Evolutionary conservation across 2,113 vertebrate species (phyloP).

Genomic region (Xyliphius kryptos): DNA sequence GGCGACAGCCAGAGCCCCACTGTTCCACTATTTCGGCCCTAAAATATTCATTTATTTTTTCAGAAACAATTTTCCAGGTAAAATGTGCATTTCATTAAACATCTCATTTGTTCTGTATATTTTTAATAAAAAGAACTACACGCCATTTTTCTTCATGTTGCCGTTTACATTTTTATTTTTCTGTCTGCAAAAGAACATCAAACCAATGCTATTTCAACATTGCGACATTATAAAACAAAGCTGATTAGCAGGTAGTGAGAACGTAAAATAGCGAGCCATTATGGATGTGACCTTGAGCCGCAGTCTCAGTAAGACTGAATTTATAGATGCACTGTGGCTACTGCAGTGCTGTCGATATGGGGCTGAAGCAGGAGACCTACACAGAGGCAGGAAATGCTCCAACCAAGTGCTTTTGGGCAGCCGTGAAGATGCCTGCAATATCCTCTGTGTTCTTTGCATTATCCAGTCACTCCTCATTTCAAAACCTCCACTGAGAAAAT

Average conservation of each 20-base stretch:
- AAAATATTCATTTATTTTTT: too few relatives aligned
- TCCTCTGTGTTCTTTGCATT: slow-evolving; percentile 4
- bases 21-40: too few relatives aligned
- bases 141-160: background rate
- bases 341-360: slow-evolving; percentile 57
- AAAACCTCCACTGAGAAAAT: slow-evolving; percentile 26
- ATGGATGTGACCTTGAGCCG: slow-evolving; percentile 14
- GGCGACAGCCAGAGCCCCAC: too few relatives aligned
- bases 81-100: too few relatives aligned
- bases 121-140: background rate
- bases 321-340: slow-evolving; percentile 44
- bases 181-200: background rate
- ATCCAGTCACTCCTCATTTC: slow-evolving; percentile 8
- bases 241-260: slow-evolving; percentile 9
- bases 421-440: background rate
- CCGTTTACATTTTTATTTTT: background rate
- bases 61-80: too few relatives aligned
- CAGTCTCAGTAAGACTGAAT: slow-evolving; percentile 19
- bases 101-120: too few relatives aligned
- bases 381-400: slow-evolving; percentile 10
- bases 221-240: slow-evolving; percentile 3
- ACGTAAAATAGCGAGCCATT: slow-evolving; percentile 5
- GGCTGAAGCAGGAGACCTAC: slow-evolving; percentile 35
- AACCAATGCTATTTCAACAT: slow-evolving; percentile 3
- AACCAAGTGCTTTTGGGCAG: slow-evolving; percentile 14